Evolutionary conservation across 2,797 vertebrate genomes (phyloP), one percentile per base, ranked within the genome.

Genomic region (Rhynchotus rufescens): DNA sequence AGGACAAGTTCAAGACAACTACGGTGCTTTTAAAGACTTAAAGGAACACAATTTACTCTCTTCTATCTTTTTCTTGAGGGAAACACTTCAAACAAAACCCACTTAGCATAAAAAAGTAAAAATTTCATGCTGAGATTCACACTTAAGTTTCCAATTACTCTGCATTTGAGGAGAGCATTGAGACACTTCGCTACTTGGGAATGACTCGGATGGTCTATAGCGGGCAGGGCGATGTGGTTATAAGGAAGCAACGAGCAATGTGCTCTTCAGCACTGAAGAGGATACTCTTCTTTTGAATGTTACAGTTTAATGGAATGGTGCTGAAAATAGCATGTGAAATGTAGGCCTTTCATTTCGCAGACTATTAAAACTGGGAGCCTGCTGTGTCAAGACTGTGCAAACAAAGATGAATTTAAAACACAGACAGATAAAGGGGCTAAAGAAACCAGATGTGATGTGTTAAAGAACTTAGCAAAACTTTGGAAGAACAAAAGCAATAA

Each of bases 281-380:
- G 85, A 92, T 83, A 69, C 84, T 93, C 84, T 95, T 94, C 86
- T 94, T 93, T 91, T 90, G 93, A 78, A 7, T 57, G 87, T 91
- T 93, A 88, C 85, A 84, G 64, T 94, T 95, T 95, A 95, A 96
- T 87, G 67, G 92, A 92, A 57, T 3, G 7, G 64, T 10, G 88
- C 94, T 90, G 93, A 95, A 96, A 96, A 96, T 94, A 96, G 88
- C 4, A 1, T 88, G 83, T 92, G 90, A 96, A 92, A 96, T 92
- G 93, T 94, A 88, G 94, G 77, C 82, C 94, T 96, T 96, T 96
- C 95, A 94, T 89, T 92, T 32, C 34, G 64, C 88, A 95, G 94
- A 79, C 92, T 94, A 94, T 96, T 94, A 94, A 88, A 96, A 89
- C 93, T 4, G 54, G 89, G 83, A 96, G 88, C 92, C 92, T 0